Evolutionary conservation across 2,797 vertebrate species (phyloP).

Genomic region (Hypotaenidia philippensis): DNA sequence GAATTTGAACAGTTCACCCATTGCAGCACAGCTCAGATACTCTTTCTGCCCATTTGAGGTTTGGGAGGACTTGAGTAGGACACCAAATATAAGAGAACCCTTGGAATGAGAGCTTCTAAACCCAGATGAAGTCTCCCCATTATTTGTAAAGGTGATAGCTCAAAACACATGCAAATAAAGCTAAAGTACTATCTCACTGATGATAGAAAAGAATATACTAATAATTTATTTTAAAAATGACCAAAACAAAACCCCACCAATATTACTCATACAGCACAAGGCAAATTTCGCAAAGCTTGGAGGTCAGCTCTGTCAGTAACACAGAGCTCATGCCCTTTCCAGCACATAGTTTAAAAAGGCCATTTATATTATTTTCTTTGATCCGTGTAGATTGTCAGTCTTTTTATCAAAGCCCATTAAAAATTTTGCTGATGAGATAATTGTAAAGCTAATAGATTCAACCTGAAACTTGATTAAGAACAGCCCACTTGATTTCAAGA

Average conservation of each 20-base stretch:
- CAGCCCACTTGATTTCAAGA: constrained; percentile 8
- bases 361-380: background rate
- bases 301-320: background rate
- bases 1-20: background rate
- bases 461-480: constrained; percentile 41
- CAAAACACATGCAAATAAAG: background rate
- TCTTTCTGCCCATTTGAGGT: background rate
- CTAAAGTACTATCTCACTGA: background rate
- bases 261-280: background rate
- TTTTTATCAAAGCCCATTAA: background rate
- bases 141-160: background rate
- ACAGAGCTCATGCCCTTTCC: background rate
- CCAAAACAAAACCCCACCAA: background rate
- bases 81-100: background rate
- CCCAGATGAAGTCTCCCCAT: fast-evolving
- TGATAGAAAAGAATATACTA: background rate
- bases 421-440: constrained; percentile 43
- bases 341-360: background rate
- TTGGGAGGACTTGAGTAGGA: background rate
- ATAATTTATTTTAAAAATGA: background rate
- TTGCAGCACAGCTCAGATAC: background rate
- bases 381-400: background rate
- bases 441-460: constrained; percentile 17
- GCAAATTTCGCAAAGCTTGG: background rate
- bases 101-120: background rate